These are phyloP conservation scores for Proteles cristata DNA, from an alignment of 2,113 vertebrate species.

Conservation along the genomic window DNA sequence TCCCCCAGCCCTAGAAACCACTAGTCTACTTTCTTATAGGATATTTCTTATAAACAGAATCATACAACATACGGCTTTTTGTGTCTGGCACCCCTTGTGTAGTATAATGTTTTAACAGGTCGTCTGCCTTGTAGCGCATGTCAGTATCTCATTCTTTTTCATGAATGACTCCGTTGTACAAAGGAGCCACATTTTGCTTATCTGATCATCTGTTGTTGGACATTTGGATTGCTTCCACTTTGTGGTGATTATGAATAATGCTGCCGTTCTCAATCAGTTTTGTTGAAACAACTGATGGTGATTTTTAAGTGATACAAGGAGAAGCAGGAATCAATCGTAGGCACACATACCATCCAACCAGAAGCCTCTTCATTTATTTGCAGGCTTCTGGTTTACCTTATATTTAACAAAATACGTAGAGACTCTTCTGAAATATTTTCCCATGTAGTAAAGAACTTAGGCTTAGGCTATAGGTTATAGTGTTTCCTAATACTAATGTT, in stretches of 20 bases:
- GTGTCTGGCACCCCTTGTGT: not conserved
- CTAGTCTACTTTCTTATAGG: not conserved
- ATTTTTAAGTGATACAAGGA: not conserved
- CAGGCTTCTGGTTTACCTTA: not conserved
- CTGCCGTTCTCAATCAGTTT: not conserved
- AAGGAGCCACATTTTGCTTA: not conserved
- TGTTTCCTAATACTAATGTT: not conserved
- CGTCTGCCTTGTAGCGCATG: not conserved
- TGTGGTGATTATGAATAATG: not conserved
- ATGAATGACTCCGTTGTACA: not conserved
- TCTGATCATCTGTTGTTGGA: not conserved
- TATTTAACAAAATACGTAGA: constrained; percentile 16
- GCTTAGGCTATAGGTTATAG: not conserved
- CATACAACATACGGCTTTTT: not conserved
- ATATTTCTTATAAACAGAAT: not conserved
- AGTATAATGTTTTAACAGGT: too few relatives aligned
- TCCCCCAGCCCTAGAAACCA: not conserved
- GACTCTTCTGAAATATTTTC: not conserved
- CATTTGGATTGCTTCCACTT: not conserved
- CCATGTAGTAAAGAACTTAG: not conserved
- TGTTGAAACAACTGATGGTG: not conserved
- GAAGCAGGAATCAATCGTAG: not conserved
- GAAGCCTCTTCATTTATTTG: not conserved
- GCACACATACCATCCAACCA: not conserved
- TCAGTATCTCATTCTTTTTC: not conserved